Evolutionary conservation across 2,888 invertebrate genomes (phyloP).

Genomic region (Physocephala rufipes): DNA sequence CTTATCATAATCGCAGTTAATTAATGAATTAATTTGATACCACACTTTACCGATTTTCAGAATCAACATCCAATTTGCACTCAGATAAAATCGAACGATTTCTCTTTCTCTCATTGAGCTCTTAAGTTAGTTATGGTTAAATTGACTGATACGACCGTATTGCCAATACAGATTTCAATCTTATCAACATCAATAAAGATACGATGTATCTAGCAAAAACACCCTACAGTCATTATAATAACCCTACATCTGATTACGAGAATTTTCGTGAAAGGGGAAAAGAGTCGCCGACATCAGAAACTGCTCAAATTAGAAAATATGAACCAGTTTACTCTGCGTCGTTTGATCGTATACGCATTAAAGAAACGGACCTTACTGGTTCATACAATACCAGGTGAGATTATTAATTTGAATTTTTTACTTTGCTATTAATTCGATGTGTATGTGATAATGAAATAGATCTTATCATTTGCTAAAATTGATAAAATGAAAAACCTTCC

Average conservation of each 20-base stretch:
- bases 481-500: no score
- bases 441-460: background rate
- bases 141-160: no score
- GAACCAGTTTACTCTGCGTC: constrained; percentile 47
- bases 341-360: constrained; percentile 38
- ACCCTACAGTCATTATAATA: background rate
- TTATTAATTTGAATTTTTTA: background rate
- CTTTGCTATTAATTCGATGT: background rate
- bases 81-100: background rate
- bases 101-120: background rate
- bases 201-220: background rate
- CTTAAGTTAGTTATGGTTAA: background rate
- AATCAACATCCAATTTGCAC: background rate
- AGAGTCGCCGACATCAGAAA: constrained; percentile 21
- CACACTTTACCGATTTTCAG: no score
- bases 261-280: background rate
- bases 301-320: constrained; percentile 30
- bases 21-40: no score
- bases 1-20: no score
- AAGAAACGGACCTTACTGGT: constrained; percentile 19
- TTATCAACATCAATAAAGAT: background rate
- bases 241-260: background rate
- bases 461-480: background rate
- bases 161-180: background rate
- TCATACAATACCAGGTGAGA: constrained; percentile 26